These are phyloP conservation scores for Lacerta agilis DNA, from an alignment of 2,797 vertebrate genomes.

Conservation along the genomic window DNA sequence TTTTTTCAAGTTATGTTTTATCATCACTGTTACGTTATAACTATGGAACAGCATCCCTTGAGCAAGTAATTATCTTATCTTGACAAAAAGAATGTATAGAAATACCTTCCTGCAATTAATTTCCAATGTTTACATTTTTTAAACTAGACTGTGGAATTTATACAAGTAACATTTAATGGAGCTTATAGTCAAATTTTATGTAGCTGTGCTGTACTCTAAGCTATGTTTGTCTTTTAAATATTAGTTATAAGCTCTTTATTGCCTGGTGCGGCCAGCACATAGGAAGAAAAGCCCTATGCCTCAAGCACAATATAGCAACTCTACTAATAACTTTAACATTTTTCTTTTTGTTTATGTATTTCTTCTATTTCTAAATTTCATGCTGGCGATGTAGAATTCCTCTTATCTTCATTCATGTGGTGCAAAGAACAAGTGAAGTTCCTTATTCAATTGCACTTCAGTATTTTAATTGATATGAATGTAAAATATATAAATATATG, in stretches of 20 bases:
- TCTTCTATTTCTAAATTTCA: constrained; percentile 37
- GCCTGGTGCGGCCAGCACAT: constrained; percentile 64
- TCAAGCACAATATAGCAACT: constrained; percentile 68
- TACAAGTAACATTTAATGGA: constrained; percentile 76
- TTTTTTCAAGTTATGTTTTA: constrained; percentile 57
- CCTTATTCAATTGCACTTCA: constrained; percentile 76
- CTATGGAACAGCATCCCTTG: constrained; percentile 63
- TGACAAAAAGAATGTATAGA: constrained; percentile 87
- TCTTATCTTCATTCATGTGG: constrained; percentile 42
- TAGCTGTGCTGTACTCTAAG: constrained; percentile 71
- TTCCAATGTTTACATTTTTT: constrained; percentile 87
- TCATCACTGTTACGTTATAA: constrained; percentile 50
- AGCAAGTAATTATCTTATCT: constrained; percentile 73
- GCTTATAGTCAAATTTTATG: constrained; percentile 68
- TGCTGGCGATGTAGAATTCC: constrained; percentile 50
- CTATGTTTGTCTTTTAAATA: constrained; percentile 70
- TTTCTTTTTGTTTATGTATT: constrained; percentile 37
- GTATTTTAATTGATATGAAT: constrained; percentile 86
- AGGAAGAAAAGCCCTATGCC: constrained; percentile 41
- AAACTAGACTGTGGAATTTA: constrained; percentile 82
- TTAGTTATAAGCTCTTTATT: constrained; percentile 71
- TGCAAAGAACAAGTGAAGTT: constrained; percentile 67
- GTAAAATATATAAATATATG: constrained; percentile 89
- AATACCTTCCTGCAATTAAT: constrained; percentile 79
- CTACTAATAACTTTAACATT: constrained; percentile 59